phyloP scores from a whole-genome alignment of 2,113 vertebrate genomes.

The Semnornis frantzii region DNA sequence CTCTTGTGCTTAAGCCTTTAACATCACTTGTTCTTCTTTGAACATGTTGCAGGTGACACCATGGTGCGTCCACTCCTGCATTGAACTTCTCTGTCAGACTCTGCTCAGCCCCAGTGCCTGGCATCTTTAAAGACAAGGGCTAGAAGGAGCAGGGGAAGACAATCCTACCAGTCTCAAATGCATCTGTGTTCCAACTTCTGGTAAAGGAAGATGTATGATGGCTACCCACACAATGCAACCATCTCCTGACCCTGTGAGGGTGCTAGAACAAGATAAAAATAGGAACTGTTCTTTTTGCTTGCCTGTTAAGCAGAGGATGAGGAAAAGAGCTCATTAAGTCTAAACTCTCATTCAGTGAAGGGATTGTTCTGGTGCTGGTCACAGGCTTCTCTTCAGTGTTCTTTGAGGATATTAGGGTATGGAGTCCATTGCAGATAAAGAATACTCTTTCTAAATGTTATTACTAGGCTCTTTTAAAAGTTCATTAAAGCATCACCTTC shows the following conservation, averaged over 20 bases:
- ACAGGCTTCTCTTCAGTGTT: background rate
- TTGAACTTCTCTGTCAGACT: background rate
- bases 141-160: background rate
- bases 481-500: conserved; percentile 7
- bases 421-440: background rate
- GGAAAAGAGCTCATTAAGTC: background rate
- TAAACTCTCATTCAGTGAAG: background rate
- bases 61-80: background rate
- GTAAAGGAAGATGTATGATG: background rate
- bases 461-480: background rate
- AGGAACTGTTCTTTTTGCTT: background rate
- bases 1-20: conserved; percentile 1
- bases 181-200: background rate
- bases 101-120: background rate
- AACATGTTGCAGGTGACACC: background rate
- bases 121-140: background rate
- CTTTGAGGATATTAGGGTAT: background rate
- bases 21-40: background rate
- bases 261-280: background rate
- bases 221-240: rapidly evolving
- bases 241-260: background rate
- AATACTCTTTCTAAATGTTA: background rate
- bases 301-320: background rate
- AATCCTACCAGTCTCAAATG: background rate
- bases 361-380: background rate